These are phyloP conservation scores for Amiota communis DNA, from an alignment of 2,888 invertebrate genomes.

Conservation along the genomic window DNA sequence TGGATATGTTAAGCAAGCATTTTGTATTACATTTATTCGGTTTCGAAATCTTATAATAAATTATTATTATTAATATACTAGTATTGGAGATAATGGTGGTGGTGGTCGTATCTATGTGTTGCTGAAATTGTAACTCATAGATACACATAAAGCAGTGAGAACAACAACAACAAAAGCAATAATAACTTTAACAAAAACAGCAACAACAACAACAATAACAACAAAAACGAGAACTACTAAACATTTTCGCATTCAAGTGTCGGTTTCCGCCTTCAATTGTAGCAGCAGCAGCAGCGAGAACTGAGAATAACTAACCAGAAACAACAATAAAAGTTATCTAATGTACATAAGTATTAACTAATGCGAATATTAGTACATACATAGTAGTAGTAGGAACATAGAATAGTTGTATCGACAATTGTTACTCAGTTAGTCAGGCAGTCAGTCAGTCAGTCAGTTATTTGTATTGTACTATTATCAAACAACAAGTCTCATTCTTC, in stretches of 20 bases:
- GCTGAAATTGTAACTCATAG: too few relatives aligned
- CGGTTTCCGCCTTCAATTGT: constrained; percentile 53
- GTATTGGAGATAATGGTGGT: too few relatives aligned
- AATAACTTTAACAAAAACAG: not conserved
- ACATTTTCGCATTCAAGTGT: constrained; percentile 49
- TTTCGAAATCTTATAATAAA: not conserved
- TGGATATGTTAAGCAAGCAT: constrained; percentile 1
- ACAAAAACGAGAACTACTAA: not conserved
- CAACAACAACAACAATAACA: not conserved
- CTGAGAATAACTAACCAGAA: constrained; percentile 26
- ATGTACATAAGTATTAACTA: constrained; percentile 3
- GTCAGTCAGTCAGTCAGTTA: too few relatives aligned
- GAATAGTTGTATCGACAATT: too few relatives aligned
- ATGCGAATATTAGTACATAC: not conserved
- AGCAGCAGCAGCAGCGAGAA: not conserved
- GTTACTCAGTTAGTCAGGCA: not conserved
- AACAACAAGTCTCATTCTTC: too few relatives aligned
- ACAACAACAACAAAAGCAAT: not conserved
- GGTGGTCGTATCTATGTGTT: too few relatives aligned
- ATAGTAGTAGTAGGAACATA: too few relatives aligned
- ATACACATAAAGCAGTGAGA: too few relatives aligned
- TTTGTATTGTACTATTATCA: too few relatives aligned
- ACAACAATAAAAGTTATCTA: constrained; percentile 5
- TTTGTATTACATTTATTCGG: not conserved
- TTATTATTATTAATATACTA: too few relatives aligned